These are phyloP conservation scores for Lobophora halterata DNA, from an alignment of 2,888 invertebrate species.

Conservation along the genomic window DNA sequence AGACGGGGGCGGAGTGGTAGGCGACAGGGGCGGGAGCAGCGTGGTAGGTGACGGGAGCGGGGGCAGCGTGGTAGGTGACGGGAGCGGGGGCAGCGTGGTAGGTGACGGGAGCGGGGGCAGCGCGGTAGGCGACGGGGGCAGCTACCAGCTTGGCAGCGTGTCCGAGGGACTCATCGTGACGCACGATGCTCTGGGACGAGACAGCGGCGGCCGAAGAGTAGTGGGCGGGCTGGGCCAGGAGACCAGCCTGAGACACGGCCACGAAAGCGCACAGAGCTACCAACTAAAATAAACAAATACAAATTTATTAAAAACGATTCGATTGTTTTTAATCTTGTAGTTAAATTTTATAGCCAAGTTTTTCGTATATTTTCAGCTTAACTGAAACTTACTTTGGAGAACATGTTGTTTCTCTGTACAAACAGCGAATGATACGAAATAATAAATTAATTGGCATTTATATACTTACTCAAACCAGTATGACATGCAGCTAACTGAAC, in stretches of 20 bases:
- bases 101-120: conserved; percentile 31
- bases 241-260: conserved; percentile 45
- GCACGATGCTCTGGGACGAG: conserved; percentile 60
- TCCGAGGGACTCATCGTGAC: conserved; percentile 55
- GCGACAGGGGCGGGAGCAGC: conserved; percentile 35
- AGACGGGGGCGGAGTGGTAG: conserved; percentile 35
- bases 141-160: conserved; percentile 30
- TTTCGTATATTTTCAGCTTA: background rate
- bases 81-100: conserved; percentile 42
- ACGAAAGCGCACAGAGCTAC: conserved; percentile 39
- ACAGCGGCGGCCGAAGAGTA: conserved; percentile 53
- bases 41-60: conserved; percentile 37
- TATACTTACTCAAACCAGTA: conserved; percentile 38
- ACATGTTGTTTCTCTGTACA: conserved; percentile 51
- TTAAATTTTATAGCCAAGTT: too few relatives aligned
- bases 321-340: too few relatives aligned
- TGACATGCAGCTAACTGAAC: conserved; percentile 32
- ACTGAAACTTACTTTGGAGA: conserved; percentile 51
- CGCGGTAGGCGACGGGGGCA: conserved; percentile 35
- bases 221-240: conserved; percentile 55
- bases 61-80: conserved; percentile 34
- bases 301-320: too few relatives aligned
- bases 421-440: conserved; percentile 38
- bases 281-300: conserved; percentile 38
- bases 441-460: conserved; percentile 32